Evolutionary conservation across 1,140 invertebrate species (phyloP).

Genomic region (Parasteatoda tepidariorum): DNA sequence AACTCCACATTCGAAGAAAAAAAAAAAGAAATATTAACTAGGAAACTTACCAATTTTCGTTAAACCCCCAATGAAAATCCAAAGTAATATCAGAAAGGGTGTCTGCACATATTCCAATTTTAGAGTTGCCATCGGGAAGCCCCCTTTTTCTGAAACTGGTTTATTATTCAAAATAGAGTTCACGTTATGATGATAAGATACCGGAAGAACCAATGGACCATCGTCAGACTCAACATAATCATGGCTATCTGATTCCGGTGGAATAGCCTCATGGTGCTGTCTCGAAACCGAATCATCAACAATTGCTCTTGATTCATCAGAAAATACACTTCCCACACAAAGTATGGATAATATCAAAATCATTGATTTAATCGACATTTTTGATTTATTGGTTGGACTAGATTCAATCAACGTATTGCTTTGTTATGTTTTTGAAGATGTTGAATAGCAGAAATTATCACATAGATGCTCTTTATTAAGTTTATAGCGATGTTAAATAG

Average conservation of each 20-base stretch:
- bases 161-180: constrained; percentile 5
- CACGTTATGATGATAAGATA: constrained; percentile 42
- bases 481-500: too few relatives aligned
- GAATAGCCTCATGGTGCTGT: constrained; percentile 50
- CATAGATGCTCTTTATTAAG: too few relatives aligned
- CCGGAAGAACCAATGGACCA: constrained; percentile 35
- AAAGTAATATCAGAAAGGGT: constrained; percentile 91
- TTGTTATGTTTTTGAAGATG: too few relatives aligned
- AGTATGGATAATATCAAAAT: not conserved
- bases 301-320: constrained; percentile 36
- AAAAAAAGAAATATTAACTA: too few relatives aligned
- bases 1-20: too few relatives aligned
- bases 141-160: constrained; percentile 64
- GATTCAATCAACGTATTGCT: too few relatives aligned
- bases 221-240: constrained; percentile 15
- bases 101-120: constrained; percentile 90
- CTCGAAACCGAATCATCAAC: constrained; percentile 44
- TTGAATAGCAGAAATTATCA: too few relatives aligned
- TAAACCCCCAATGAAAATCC: constrained; percentile 93
- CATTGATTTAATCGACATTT: too few relatives aligned
- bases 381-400: too few relatives aligned
- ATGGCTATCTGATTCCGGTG: constrained; percentile 38
- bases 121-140: constrained; percentile 81
- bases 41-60: constrained; percentile 90
- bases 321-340: not conserved